Base-by-base conservation (phyloP, 1,140 invertebrate species). In the Drosophila mauritiana region DNA sequence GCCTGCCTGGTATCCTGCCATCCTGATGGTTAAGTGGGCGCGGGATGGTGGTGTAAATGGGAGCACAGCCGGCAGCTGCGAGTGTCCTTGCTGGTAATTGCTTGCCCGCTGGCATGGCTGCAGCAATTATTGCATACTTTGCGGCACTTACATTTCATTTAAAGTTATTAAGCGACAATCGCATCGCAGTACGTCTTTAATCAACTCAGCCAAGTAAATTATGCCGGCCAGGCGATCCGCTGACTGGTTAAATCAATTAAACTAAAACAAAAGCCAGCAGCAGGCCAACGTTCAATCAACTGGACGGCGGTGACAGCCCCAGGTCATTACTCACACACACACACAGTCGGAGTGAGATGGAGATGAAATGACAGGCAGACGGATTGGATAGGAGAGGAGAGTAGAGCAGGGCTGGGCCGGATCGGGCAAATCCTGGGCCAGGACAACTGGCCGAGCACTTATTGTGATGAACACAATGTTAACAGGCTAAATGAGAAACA, bases 401-500 rank as follows among this genome's bases (percentile, higher is more conserved):
- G 6, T 27, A 6, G 27, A 27, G 27, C 6, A 1, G 27, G 6
- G 4, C 56, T 15, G 37, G 6, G 4, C 56, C 20, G 37, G 36
- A 2, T 17, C 25, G 17, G n/a, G 52, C 53, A 55, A 64, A 74
- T 56, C 65, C 34, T 69, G 39, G 43, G 65, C 11, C 49, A 25
- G 67, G 40, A 51, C 15, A 36, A 40, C 51, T 20, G 34, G 72
- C 55, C 69, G 56, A 89, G 84, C 84, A 88, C 79, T 89, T 89
- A 89, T 89, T 89, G 80, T 89, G 83, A 88, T 89, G 83, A 89
- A 89, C 84, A 89, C 64, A 65, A 88, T 88, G 83, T 89, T 88
- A 88, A 88, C 84, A 88, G 84, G 84, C 84, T 83, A 83, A 88
- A 83, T 88, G 83, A 88, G 80, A 88, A 88, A 83, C 84, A 83